phyloP scores from a whole-genome alignment of 2,113 vertebrate genomes.

The Conger conger region DNA sequence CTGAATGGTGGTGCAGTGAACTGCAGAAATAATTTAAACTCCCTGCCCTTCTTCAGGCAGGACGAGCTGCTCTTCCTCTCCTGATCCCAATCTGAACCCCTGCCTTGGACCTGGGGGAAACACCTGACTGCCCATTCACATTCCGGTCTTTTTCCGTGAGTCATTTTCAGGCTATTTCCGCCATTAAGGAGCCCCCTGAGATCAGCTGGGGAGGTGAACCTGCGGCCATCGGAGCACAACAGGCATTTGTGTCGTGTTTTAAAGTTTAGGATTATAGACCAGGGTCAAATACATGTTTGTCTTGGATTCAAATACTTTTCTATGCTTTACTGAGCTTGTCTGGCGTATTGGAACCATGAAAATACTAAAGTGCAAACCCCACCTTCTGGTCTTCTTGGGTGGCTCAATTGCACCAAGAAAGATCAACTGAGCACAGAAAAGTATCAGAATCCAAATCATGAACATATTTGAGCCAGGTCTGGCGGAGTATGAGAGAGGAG shows the following conservation, averaged over 20 bases:
- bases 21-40: not conserved
- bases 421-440: no score
- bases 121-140: not conserved
- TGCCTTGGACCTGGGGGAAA: not conserved
- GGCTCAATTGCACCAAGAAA: no score
- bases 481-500: not conserved
- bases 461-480: no score
- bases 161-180: not conserved
- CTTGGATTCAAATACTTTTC: no score
- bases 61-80: not conserved
- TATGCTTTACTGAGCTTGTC: no score
- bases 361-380: no score
- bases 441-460: no score
- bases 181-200: not conserved
- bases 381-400: no score
- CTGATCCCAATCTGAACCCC: not conserved
- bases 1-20: not conserved
- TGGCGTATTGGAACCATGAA: no score
- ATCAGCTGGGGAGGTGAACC: not conserved
- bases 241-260: not conserved
- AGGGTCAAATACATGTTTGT: no score
- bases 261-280: not conserved
- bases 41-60: not conserved
- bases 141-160: not conserved
- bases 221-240: not conserved